Percentiles rank a stretch among this genome's conserved stretches.
These are phyloP conservation scores for Epinephelus fuscoguttatus DNA, from an alignment of 2,113 vertebrate species.

Conservation along the genomic window DNA sequence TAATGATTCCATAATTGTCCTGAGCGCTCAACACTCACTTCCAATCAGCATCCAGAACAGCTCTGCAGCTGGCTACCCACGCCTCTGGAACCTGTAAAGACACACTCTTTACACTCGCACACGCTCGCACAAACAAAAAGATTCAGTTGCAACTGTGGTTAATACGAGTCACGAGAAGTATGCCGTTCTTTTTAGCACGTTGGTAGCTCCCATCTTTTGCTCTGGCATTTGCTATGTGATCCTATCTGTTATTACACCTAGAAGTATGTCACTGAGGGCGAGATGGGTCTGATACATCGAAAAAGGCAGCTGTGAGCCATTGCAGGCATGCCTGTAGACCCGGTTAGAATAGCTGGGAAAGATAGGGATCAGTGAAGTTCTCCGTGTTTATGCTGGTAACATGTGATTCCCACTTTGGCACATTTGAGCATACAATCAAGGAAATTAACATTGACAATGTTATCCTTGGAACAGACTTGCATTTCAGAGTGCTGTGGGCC, in stretches of 20 bases:
- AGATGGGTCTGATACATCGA: constrained; percentile 52
- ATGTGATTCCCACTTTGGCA: constrained; percentile 34
- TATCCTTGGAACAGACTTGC: not conserved
- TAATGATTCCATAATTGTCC: constrained; percentile 85
- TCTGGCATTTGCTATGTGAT: constrained; percentile 62
- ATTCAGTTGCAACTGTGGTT: constrained; percentile 50
- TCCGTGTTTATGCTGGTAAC: constrained; percentile 16
- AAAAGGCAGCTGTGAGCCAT: constrained; percentile 63
- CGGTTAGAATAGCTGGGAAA: constrained; percentile 28
- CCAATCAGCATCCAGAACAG: constrained; percentile 78
- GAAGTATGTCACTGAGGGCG: constrained; percentile 61
- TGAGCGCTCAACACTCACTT: constrained; percentile 79
- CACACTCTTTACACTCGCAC: constrained; percentile 10
- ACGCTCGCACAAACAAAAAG: constrained; percentile 23
- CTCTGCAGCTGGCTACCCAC: constrained; percentile 74
- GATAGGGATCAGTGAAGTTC: constrained; percentile 43
- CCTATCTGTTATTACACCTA: constrained; percentile 62
- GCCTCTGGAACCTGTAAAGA: constrained; percentile 58
- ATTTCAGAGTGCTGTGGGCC: not conserved
- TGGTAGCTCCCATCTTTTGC: constrained; percentile 48
- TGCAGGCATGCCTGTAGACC: constrained; percentile 47
- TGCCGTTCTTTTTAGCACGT: constrained; percentile 36
- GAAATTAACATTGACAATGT: not conserved
- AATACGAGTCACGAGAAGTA: constrained; percentile 63
- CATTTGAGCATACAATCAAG: constrained; percentile 11